Evolutionary conservation across 2,113 vertebrate genomes (phyloP), one percentile per base, ranked within the genome.

Genomic region (Ivindomyrus marchei): DNA sequence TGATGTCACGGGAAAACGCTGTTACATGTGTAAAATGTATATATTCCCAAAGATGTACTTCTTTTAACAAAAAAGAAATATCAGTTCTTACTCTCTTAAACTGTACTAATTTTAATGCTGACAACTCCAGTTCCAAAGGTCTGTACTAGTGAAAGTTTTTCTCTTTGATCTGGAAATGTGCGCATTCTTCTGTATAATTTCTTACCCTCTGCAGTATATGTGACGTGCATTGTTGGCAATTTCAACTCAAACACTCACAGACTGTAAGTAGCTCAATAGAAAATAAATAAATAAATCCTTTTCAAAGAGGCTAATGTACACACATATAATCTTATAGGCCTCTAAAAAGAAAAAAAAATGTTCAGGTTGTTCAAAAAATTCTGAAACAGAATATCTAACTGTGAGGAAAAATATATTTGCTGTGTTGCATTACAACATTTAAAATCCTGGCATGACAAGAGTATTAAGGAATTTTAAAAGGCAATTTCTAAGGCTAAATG

Each of bases 391-490:
- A 85, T 85, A 85, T 45, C 7, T 47, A 85, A 47, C 39, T 88
- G 70, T 17, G 36, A 5, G 42, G 62, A 74, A 50, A 88, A 24
- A 42, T 49, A 80, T 50, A 31, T 74, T 70, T 62, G 39, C 42
- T 85, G 45, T 85, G 36, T 45, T 89, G 17, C 24, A 13, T 66
- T 58, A 89, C 39, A 80, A 80, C 88, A 84, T 89, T 89, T 85
- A 19, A 85, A 89, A 89, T 89, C 52, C 77, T 15, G 3, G 50
- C 31, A 80, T 89, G 89, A 89, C 88, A 84, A 84, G 88, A 83
- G 36, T 49, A 89, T 89, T 89, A 85, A 89, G 42, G 80, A 89
- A 85, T 85, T 85, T 85, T 89, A 85, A 85, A 85, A 53, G 58
- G 50, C 77, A 58, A 56, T 89, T 89, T 85, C 52, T 58, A 46